Conservation (phyloP, 35 echinoderm and acorn worm species). For the Anneissia japonica region DNA sequence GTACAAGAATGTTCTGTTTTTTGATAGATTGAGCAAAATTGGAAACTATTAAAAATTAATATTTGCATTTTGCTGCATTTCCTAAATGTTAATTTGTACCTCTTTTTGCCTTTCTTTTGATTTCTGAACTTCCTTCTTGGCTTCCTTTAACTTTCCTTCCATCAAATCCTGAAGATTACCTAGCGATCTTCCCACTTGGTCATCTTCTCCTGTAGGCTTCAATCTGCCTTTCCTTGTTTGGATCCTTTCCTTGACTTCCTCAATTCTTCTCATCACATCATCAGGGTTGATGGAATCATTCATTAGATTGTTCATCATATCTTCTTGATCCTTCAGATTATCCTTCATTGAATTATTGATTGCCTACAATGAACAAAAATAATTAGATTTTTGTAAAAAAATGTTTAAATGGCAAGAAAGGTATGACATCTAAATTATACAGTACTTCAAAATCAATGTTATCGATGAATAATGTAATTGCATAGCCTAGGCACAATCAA, state of each 20-base stretch:
- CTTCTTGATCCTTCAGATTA: conserved; percentile 30
- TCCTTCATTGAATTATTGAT: conserved; percentile 31
- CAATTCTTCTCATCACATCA: conserved; percentile 64
- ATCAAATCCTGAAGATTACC: conserved; percentile 54
- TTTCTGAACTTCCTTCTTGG: conserved; percentile 27
- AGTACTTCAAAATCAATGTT: too few relatives aligned
- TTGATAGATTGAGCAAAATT: too few relatives aligned
- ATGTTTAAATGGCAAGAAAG: too few relatives aligned
- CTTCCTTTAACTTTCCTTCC: conserved; percentile 28
- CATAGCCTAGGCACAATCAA: too few relatives aligned
- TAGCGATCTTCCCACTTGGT: conserved; percentile 53
- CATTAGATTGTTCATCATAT: conserved; percentile 21
- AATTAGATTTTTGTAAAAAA: too few relatives aligned
- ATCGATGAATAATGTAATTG: too few relatives aligned
- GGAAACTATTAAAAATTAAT: too few relatives aligned
- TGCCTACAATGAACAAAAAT: conserved; percentile 14
- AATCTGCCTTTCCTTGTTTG: conserved; percentile 1
- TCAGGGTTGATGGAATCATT: conserved; percentile 52
- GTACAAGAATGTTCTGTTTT: too few relatives aligned
- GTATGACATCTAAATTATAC: too few relatives aligned
- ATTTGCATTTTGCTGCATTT: too few relatives aligned
- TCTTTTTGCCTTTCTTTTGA: conserved; percentile 30
- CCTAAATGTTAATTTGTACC: too few relatives aligned
- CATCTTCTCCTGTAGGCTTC: conserved; percentile 18
- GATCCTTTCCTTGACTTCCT: conserved; percentile 12